phyloP scores from a whole-genome alignment of 2,888 invertebrate species.

The Andrena minutula region DNA sequence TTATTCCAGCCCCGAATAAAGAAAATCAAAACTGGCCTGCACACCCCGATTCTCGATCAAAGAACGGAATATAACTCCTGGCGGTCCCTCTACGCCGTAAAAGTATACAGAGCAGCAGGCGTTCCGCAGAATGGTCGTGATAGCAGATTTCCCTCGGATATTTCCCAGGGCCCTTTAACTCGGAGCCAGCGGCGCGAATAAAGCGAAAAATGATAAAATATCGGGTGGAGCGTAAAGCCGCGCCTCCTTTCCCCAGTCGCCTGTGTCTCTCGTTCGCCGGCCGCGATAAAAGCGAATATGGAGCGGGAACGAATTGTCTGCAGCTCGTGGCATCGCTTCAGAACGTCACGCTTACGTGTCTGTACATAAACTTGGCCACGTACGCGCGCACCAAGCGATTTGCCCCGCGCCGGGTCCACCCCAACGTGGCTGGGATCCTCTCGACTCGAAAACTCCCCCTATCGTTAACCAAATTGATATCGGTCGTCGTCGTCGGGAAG shows the following conservation, averaged over 20 bases:
- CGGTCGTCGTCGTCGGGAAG: conserved; percentile 64
- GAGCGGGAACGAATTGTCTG: not conserved
- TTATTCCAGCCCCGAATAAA: too few relatives aligned
- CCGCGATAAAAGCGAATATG: conserved; percentile 4
- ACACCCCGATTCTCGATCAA: not conserved
- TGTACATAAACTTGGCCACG: conserved; percentile 1
- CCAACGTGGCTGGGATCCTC: not conserved
- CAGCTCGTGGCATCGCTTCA: not conserved
- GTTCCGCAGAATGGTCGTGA: conserved; percentile 1
- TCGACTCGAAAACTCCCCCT: conserved; percentile 55
- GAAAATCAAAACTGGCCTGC: too few relatives aligned
- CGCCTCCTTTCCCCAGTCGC: not conserved
- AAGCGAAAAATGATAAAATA: conserved; percentile 42
- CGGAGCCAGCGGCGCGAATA: conserved; percentile 12
- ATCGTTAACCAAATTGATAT: conserved; percentile 78
- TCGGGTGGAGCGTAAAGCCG: conserved; percentile 15
- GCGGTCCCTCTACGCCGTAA: not conserved
- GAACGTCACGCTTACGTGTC: too few relatives aligned
- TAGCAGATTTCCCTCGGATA: conserved; percentile 21
- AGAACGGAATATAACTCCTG: not conserved
- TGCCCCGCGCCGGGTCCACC: not conserved
- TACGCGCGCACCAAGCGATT: not conserved
- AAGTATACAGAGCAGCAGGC: conserved; percentile 22
- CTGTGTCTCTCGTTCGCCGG: not conserved
- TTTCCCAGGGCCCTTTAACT: conserved; percentile 6